Evolutionary conservation across 2,797 vertebrate genomes (phyloP).

Genomic region (Aldrovandia affinis): DNA sequence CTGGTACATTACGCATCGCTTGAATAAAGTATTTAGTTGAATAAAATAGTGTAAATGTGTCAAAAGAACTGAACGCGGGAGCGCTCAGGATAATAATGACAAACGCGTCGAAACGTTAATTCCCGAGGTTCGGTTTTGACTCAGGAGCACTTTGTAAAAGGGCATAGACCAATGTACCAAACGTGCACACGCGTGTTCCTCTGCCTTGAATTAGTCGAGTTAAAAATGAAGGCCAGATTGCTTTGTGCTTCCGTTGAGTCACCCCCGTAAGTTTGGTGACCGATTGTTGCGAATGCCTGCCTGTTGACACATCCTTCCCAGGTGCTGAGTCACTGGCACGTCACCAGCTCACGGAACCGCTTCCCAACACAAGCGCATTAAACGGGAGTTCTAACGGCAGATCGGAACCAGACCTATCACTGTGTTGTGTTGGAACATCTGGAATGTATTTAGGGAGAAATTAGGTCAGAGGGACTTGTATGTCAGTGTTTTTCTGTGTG

Average conservation of each 20-base stretch:
- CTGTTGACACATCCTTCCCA: neutral
- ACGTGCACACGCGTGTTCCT: too few relatives aligned
- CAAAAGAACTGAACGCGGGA: too few relatives aligned
- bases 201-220: neutral
- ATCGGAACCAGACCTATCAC: neutral
- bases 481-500: neutral
- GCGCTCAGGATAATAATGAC: too few relatives aligned
- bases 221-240: neutral
- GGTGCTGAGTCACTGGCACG: neutral
- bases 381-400: neutral
- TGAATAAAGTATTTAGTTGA: neutral
- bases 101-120: too few relatives aligned
- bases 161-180: too few relatives aligned
- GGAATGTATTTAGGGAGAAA: neutral
- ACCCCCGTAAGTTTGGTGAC: neutral
- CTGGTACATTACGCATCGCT: neutral
- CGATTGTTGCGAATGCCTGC: neutral
- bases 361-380: neutral
- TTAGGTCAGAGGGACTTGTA: neutral
- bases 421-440: neutral
- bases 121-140: too few relatives aligned
- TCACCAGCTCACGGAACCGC: neutral
- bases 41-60: neutral
- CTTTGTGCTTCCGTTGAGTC: neutral
- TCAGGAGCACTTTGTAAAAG: too few relatives aligned